Percentiles rank a stretch among this genome's conserved stretches.
Evolutionary conservation across 2,797 vertebrate species (phyloP).

Genomic region (Podargus strigoides): DNA sequence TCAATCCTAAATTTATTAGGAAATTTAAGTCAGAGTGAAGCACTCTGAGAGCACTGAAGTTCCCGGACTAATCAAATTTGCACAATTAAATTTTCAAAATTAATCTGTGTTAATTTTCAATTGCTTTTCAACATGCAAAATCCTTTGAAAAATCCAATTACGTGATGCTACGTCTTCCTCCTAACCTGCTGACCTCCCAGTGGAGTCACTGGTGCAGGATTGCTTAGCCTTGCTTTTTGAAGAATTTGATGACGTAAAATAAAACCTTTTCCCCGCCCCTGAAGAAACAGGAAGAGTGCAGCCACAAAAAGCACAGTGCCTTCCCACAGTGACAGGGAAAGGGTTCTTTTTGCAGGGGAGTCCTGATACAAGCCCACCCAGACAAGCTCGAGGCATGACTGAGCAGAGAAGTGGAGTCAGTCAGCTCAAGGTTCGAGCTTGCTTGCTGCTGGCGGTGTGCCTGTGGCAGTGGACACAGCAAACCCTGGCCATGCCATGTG

Average conservation of each 20-base stretch:
- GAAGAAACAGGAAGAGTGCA: background rate
- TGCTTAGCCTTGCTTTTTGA: background rate
- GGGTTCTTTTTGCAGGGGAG: background rate
- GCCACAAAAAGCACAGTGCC: background rate
- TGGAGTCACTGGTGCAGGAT: background rate
- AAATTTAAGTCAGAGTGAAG: background rate
- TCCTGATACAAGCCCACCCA: background rate
- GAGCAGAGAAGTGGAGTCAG: rapidly evolving
- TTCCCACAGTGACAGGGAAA: background rate
- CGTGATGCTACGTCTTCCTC: rapidly evolving
- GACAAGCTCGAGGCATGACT: background rate
- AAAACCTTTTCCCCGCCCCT: background rate
- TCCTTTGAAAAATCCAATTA: too few relatives aligned
- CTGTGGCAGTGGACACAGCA: background rate
- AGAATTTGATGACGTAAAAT: background rate
- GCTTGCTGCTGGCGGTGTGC: background rate
- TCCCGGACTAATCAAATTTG: background rate
- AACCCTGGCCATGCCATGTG: background rate
- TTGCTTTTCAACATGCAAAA: background rate
- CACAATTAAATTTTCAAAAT: too few relatives aligned
- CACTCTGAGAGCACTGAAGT: background rate
- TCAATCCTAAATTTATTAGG: background rate
- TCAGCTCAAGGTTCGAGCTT: background rate
- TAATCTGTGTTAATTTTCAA: background rate
- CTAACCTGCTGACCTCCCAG: background rate